A percentile compares a stretch with the other conserved stretches of the same genome.
Conservation (phyloP, 2,113 vertebrate genomes). For the Alosa alosa region DNA sequence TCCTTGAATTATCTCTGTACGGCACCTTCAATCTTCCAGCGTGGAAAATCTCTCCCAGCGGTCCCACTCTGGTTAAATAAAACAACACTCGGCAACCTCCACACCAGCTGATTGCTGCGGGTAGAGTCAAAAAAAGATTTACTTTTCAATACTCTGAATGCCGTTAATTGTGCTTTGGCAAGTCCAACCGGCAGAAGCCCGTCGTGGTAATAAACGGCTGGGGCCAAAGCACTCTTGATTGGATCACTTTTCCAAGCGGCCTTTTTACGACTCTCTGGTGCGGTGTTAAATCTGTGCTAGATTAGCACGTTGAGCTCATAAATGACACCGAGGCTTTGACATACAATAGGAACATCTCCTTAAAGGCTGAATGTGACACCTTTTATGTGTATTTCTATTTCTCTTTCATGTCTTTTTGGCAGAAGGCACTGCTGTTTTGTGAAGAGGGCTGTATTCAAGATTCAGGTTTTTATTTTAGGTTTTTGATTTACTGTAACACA, state of each 20-base stretch:
- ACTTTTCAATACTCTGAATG: not conserved
- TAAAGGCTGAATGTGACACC: conserved; percentile 13
- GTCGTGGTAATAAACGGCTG: conserved; percentile 26
- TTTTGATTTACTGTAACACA: not conserved
- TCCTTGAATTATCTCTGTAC: not conserved
- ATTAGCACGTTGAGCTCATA: conserved; percentile 32
- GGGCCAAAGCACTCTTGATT: conserved; percentile 24
- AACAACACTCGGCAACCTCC: not conserved
- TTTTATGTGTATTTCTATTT: conserved; percentile 2
- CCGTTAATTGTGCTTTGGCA: conserved; percentile 6
- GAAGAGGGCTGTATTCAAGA: not conserved
- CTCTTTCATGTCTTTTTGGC: conserved; percentile 10
- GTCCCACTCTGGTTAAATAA: not conserved
- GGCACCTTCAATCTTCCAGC: not conserved
- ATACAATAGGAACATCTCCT: conserved; percentile 23
- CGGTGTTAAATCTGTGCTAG: conserved; percentile 12
- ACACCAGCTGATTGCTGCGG: not conserved
- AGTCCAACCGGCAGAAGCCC: not conserved
- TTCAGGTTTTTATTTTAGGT: not conserved
- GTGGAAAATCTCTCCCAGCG: not conserved
- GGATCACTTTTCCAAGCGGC: conserved; percentile 23
- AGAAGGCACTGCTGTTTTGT: not conserved
- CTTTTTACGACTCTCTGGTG: conserved; percentile 23
- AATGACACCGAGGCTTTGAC: conserved; percentile 26
- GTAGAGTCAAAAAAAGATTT: not conserved